A percentile compares a stretch with the other conserved stretches of the same genome.
Evolutionary conservation across 2,888 invertebrate genomes (phyloP).

Genomic region (Bombylius discolor): DNA sequence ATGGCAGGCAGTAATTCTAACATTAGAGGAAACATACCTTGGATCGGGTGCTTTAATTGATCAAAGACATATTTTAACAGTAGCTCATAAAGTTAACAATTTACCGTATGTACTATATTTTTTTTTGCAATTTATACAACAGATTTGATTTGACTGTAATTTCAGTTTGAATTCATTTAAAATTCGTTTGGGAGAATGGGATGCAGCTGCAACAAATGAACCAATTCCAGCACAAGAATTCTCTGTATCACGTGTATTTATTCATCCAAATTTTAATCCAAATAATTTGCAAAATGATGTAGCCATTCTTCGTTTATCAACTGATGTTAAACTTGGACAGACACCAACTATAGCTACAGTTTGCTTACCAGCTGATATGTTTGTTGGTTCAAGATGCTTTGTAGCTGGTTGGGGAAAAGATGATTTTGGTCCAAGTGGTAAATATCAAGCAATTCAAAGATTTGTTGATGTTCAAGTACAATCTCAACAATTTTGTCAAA

Average conservation of each 20-base stretch:
- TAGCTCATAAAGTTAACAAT: slow-evolving; percentile 54
- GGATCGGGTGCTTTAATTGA: slow-evolving; percentile 62
- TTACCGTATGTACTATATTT: slow-evolving; percentile 40
- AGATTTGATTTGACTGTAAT: not conserved
- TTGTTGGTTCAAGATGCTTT: slow-evolving; percentile 42
- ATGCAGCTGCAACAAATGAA: slow-evolving; percentile 50
- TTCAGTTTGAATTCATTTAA: slow-evolving; percentile 38
- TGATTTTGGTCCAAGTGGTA: slow-evolving; percentile 44
- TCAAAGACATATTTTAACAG: slow-evolving; percentile 54
- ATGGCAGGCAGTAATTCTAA: slow-evolving; percentile 55
- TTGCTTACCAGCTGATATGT: slow-evolving; percentile 41
- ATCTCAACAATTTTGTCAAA: slow-evolving; percentile 50
- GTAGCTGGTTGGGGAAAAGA: slow-evolving; percentile 84
- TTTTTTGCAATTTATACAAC: not conserved
- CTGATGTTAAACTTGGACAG: slow-evolving; percentile 43
- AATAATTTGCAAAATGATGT: slow-evolving; percentile 68
- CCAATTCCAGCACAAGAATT: slow-evolving; percentile 53
- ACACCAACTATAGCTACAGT: slow-evolving; percentile 47
- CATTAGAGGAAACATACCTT: slow-evolving; percentile 48
- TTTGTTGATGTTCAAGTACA: slow-evolving; percentile 64
- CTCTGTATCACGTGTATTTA: slow-evolving; percentile 42
- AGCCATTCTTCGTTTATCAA: slow-evolving; percentile 58
- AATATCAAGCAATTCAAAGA: slow-evolving; percentile 49
- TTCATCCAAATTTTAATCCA: slow-evolving; percentile 53
- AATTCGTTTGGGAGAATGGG: slow-evolving; percentile 65